Evolutionary conservation across 2,888 invertebrate genomes (phyloP), one percentile per base, ranked within the genome.

Genomic region (Scaptomyza parva): DNA sequence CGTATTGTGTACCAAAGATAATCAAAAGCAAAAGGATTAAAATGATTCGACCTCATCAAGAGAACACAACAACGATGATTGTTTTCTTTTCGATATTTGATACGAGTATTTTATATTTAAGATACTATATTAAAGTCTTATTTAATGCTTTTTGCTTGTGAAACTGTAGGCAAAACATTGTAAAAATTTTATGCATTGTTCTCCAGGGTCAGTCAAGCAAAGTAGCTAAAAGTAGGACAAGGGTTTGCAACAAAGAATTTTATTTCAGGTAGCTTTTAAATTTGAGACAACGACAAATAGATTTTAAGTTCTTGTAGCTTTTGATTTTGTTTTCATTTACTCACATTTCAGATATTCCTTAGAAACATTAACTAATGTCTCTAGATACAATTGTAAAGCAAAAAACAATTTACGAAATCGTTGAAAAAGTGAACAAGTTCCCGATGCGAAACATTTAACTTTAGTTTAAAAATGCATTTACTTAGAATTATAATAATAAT

Each of bases 1-100:
- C 55, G 66, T 60, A 66, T 58, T 30, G 40, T 54, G 37, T 37
- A 37, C 17, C 17, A 37, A 37, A 44, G 50, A 54, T 51, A 47
- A 55, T 61, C 60, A 54, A 60, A 59, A 60, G 33, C 53, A 51
- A 43, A 30, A 30, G 26, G 20, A 30, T 39, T 22, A 7, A 50
- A 64, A 61, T 47, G 52, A 18, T 12, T 8, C 28, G 9, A 8
- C 18, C 12, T 3, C 5, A 24, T 18, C 12, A 22, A 35, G 14
- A 7, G 20, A 35, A 11, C 14, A 48, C 8, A 48, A 22, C 48
- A 14, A 35, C 14, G 11, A 7, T 6, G 35, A 9, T 26, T 24
- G 12, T 12, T 1, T 11, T 14, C 7, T n/a, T n/a, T 20, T 14
- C 3, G 40, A 41, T 20, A n/a, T 11, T 22, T 4, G 7, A 7